Percentiles rank a stretch among this genome's conserved stretches.
These are phyloP conservation scores for Hippopotamyrus pictus DNA, from an alignment of 2,797 vertebrate species.

Conservation along the genomic window DNA sequence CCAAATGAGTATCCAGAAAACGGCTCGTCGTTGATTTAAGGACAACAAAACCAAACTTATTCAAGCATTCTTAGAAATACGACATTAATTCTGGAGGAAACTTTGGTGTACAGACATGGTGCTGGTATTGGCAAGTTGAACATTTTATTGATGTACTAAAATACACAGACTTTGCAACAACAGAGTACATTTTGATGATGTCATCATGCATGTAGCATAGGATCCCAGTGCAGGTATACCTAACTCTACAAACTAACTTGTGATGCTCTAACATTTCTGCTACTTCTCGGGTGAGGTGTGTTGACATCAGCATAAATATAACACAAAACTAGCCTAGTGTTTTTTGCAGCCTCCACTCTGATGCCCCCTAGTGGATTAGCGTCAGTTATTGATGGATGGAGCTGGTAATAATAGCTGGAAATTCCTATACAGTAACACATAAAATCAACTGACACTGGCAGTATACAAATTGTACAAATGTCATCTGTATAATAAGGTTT, in stretches of 20 bases:
- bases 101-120: background rate
- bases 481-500: background rate
- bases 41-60: background rate
- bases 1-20: background rate
- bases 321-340: background rate
- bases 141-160: background rate
- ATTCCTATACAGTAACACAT: background rate
- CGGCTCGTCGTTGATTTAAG: background rate
- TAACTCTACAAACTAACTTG: background rate
- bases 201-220: background rate
- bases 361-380: constrained; percentile 4
- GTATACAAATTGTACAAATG: background rate
- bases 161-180: background rate
- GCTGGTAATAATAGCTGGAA: background rate
- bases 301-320: background rate
- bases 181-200: background rate
- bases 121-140: background rate
- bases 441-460: background rate
- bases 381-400: background rate
- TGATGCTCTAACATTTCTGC: background rate
- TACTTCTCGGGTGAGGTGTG: background rate
- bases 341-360: background rate
- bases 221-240: background rate
- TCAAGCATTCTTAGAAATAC: background rate
- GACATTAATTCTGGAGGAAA: background rate